Evolutionary conservation across 2,797 vertebrate species (phyloP), one percentile per base, ranked within the genome.

Genomic region (Hirundo rustica): DNA sequence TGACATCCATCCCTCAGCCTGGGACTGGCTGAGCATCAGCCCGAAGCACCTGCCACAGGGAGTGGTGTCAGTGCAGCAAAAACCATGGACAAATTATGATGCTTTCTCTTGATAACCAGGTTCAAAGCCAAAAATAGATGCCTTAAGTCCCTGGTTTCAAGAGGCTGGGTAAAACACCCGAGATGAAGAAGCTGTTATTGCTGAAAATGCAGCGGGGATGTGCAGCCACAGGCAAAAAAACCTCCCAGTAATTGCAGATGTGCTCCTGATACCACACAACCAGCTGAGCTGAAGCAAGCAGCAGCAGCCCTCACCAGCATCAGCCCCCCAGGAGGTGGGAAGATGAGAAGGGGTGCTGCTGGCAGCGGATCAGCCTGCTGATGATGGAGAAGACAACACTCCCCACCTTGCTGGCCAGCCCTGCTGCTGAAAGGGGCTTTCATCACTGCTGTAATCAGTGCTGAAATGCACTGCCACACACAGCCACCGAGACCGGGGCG

Each of bases 51-150:
- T 45, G 44, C 20, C 26, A 8, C 2, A 5, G 60, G 58, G n/a
- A 81, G 51, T 3, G 12, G 36, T 51, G 55, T 44, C 51, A 85
- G 34, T 34, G 54, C 77, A 68, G 36, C n/a, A 50, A 77, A 61
- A 64, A 36, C 25, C 32, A 68, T 3, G 0, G 2, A 2, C 36
- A 71, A 26, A 66, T 66, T 17, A 30, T 5, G 2, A 29, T 61
- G 22, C 20, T 82, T 92, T 34, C 45, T 29, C 78, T 40, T 55
- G 54, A 72, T 72, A 67, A 25, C 44, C 73, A 72, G 27, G 18
- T 90, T 86, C 73, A 72, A 83, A 88, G 54, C 16, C 58, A 84
- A 75, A 84, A 93, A 22, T 11, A 95, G n/a, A 54, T 54, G 34
- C 55, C 23, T 50, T 32, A 40, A 66, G 29, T 36, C 44, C 29